Evolutionary conservation across 2,888 invertebrate species (phyloP).

Genomic region (Taphrorychus bicolor): DNA sequence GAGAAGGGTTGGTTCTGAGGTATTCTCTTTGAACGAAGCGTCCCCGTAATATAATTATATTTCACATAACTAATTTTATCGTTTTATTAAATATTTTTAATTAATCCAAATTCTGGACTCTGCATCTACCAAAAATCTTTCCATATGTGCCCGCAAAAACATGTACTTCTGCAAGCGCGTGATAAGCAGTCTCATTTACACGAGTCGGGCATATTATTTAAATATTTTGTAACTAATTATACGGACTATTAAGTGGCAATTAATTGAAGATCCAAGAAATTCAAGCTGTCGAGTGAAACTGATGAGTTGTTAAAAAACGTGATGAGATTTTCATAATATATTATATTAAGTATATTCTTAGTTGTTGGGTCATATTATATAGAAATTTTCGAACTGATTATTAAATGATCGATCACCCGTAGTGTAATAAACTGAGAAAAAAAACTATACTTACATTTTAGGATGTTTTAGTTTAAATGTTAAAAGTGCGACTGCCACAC

Average conservation of each 20-base stretch:
- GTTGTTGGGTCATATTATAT: conserved; percentile 56
- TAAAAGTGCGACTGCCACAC: conserved; percentile 4
- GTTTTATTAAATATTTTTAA: no score
- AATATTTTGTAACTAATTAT: conserved; percentile 14
- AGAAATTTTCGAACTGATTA: conserved; percentile 52
- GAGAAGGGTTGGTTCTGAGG: no score
- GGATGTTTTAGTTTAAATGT: conserved; percentile 5
- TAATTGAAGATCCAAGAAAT: conserved; percentile 15
- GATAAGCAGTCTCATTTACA: conserved; percentile 33
- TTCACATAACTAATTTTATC: no score
- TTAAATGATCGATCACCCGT: conserved; percentile 1
- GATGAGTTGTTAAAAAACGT: conserved; percentile 56
- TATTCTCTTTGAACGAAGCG: no score
- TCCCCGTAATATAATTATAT: no score
- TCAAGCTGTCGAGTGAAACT: conserved; percentile 33
- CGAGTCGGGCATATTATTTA: no score
- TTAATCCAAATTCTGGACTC: conserved; percentile 1
- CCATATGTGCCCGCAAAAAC: no score
- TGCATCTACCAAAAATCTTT: not conserved
- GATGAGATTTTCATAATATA: conserved; percentile 45
- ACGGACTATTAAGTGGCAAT: conserved; percentile 25
- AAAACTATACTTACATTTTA: not conserved
- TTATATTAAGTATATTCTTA: conserved; percentile 47
- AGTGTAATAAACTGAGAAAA: not conserved
- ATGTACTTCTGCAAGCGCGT: conserved; percentile 36